Conservation (phyloP, 2,113 vertebrate species). For the Cygnus buccinator region DNA sequence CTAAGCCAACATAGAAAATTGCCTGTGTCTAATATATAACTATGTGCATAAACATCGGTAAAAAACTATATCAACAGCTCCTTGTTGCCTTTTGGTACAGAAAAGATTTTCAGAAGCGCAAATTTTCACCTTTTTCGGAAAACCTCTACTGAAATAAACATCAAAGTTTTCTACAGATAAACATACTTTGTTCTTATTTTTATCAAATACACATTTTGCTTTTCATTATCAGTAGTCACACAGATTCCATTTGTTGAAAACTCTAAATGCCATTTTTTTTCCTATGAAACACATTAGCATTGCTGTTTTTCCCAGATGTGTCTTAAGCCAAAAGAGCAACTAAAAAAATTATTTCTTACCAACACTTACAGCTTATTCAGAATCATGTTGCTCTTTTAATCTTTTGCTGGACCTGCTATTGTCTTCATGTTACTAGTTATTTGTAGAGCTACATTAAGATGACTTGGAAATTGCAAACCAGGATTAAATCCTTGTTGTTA, state of each 20-base stretch:
- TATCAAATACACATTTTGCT: background rate
- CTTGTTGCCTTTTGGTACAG: background rate
- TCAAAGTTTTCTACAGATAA: background rate
- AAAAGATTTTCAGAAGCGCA: background rate
- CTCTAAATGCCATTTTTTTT: background rate
- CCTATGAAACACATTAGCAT: background rate
- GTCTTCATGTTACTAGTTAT: background rate
- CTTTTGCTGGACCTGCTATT: background rate
- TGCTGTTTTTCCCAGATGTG: background rate
- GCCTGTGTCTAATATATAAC: background rate
- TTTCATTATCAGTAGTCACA: background rate
- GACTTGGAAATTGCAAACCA: constrained; percentile 15
- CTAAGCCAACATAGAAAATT: background rate
- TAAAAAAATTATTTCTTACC: no score
- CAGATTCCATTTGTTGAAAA: background rate
- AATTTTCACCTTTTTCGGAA: background rate
- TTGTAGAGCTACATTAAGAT: background rate
- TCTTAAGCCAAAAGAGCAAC: no score
- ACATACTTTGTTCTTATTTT: background rate
- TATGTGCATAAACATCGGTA: background rate
- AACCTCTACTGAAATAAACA: background rate
- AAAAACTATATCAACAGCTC: background rate
- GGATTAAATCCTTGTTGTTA: constrained; percentile 23
- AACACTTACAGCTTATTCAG: background rate
- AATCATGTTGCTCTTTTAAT: constrained; percentile 4